Evolutionary conservation across 2,113 vertebrate genomes (phyloP), one percentile per base, ranked within the genome.

Genomic region (Poecile atricapillus): DNA sequence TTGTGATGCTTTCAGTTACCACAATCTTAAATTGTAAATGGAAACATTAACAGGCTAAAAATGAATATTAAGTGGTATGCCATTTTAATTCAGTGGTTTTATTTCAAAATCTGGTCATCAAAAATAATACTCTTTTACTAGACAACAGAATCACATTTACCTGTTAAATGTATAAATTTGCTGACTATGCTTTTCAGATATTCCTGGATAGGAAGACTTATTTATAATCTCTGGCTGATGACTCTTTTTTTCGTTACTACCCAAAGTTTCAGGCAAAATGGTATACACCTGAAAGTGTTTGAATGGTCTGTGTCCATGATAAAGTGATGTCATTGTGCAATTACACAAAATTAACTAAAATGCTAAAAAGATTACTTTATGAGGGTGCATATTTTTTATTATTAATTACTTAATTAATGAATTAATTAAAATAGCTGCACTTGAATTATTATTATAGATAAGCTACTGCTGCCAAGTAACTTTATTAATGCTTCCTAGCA

Each of bases 51-150:
- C 10, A 65, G 5, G 15, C 55, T 70, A 78, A 65, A 68, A 83
- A 37, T 1, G 0, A 37, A 10, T 76, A 41, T 27, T 10, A 74
- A 53, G 58, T 31, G 0, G 0, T 3, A 65, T 23, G 11, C 1
- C 5, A 41, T 62, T 70, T 89, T 17, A 67, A 50, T 58, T 35
- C 17, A 46, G 0, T 11, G 30, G 13, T 71, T 70, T 89, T 68
- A 9, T 52, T 50, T 58, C 25, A 47, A 69, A 62, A 58, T 5
- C 4, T 3, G 1, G 3, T 71, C 3, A 68, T 62, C 12, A 68
- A 73, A 78, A 64, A 49, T 18, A 41, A 37, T 21, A 9, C 7
- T 27, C 2, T 73, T 24, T 41, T 53, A 31, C 7, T 41, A 67
- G 10, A 65, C 13, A 67, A 31, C 4, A 62, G 70, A 65, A 62